Base-by-base conservation (phyloP, 2,797 vertebrate species). In the Eutrigla gurnardus region DNA sequence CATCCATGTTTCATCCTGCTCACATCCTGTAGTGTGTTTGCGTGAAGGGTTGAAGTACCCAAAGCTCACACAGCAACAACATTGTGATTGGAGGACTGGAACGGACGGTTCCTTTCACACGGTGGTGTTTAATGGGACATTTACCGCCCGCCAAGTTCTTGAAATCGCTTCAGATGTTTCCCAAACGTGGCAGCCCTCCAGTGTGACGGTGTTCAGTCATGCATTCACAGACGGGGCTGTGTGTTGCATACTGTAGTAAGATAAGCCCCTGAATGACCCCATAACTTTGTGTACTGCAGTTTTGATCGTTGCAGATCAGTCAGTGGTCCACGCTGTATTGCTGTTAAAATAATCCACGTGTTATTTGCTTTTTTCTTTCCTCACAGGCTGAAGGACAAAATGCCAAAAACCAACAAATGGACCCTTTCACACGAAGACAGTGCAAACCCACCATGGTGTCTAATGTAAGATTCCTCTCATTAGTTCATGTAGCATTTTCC, bases 361-460 rank as follows among this genome's bases (percentile, higher is more conserved):
- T 59, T 32, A 0, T 65, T 65, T 18, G 3, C 52, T 37, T 18
- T 1, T 68, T 14, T 55, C 18, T 55, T 59, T 36, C 84, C 52
- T 77, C 86, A 70, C 88, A 99, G 98, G 97, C 97, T 81, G 98
- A 99, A 91, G 98, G 97, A 85, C 97, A 98, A 91, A 97, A 96
- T 82, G 92, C 97, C 89, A 99, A 97, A 95, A 97, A 98, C 91
- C 97, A 99, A 73, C 97, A 99, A 85, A 99, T 99, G 98, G 98
- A 99, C 75, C 98, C 98, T 7, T 99, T 99, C 88, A 99, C 98
- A 35, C 93, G 98, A 83, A 94, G 98, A 85, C 98, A 99, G 82
- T 99, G 98, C 94, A 99, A 99, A 90, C 98, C 98, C 76, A 99
- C 98, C 52, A 99, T 99, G 92, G 98, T 99, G 86, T 99, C 98